phyloP scores from a whole-genome alignment of 2,113 vertebrate species.

The Macquaria australasica region DNA sequence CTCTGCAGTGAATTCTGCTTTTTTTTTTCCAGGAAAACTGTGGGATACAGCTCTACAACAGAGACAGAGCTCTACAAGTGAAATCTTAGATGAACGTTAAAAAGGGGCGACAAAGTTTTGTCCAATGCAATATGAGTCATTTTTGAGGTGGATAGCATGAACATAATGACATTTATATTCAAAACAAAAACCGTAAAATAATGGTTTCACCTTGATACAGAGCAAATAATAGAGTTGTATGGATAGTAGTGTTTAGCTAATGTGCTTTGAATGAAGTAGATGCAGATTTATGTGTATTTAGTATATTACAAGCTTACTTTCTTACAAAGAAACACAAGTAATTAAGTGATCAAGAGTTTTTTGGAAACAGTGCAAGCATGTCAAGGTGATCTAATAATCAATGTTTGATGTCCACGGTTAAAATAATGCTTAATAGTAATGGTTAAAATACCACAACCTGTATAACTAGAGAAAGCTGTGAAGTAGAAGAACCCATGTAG shows the following conservation, averaged over 20 bases:
- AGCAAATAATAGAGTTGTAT: not conserved
- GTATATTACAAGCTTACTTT: not conserved
- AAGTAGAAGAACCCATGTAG: not conserved
- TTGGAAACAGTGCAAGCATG: not conserved
- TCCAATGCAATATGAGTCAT: not conserved
- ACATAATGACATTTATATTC: not conserved
- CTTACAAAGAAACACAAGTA: too few relatives aligned
- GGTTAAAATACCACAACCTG: too few relatives aligned
- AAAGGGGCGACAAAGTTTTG: not conserved
- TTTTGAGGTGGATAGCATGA: not conserved
- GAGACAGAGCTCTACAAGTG: not conserved
- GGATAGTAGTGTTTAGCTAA: not conserved
- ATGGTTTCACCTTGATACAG: not conserved
- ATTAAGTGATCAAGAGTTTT: not conserved
- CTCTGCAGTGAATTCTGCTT: conserved; percentile 8
- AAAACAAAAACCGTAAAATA: not conserved
- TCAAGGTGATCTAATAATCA: too few relatives aligned
- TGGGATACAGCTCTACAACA: not conserved
- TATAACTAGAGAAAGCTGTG: too few relatives aligned
- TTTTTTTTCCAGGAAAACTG: not conserved
- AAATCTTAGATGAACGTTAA: not conserved
- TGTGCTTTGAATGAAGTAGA: not conserved
- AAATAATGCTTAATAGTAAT: not conserved
- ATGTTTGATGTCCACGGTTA: not conserved
- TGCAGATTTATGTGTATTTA: not conserved